Evolutionary conservation across 2,888 invertebrate genomes (phyloP).

Genomic region (Hanleya hanleyi): DNA sequence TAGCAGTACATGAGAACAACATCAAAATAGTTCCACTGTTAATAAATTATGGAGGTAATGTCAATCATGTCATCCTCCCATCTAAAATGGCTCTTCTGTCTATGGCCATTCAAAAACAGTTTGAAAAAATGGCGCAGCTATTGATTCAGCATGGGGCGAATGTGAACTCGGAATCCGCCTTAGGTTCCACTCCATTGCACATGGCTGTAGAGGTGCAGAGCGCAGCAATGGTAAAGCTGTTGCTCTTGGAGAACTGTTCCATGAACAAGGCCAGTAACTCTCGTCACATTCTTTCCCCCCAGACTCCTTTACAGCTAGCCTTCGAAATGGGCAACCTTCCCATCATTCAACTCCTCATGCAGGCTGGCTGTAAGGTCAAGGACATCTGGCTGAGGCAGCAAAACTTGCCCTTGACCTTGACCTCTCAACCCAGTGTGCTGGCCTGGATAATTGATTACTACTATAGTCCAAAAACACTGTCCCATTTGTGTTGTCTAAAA

Average conservation of each 20-base stretch:
- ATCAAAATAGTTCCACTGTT: constrained; percentile 51
- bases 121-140: constrained; percentile 45
- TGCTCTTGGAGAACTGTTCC: constrained; percentile 58
- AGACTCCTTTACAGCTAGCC: constrained; percentile 60
- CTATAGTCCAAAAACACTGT: constrained; percentile 42
- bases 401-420: constrained; percentile 33
- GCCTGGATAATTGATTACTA: constrained; percentile 44
- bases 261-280: constrained; percentile 45
- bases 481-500: constrained; percentile 42
- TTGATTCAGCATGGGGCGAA: constrained; percentile 48
- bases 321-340: constrained; percentile 44
- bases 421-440: constrained; percentile 38
- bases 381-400: constrained; percentile 34
- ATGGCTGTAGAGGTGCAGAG: constrained; percentile 47
- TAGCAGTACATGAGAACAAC: constrained; percentile 62
- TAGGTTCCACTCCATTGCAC: constrained; percentile 49
- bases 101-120: constrained; percentile 44
- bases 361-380: constrained; percentile 48
- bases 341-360: constrained; percentile 51
- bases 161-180: constrained; percentile 37
- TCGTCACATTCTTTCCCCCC: constrained; percentile 42
- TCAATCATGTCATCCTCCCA: constrained; percentile 43
- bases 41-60: constrained; percentile 47
- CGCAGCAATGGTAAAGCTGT: constrained; percentile 50
- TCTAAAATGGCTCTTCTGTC: constrained; percentile 46